Evolutionary conservation across 2,888 invertebrate genomes (phyloP).

Genomic region (Halocaridina rubra): DNA sequence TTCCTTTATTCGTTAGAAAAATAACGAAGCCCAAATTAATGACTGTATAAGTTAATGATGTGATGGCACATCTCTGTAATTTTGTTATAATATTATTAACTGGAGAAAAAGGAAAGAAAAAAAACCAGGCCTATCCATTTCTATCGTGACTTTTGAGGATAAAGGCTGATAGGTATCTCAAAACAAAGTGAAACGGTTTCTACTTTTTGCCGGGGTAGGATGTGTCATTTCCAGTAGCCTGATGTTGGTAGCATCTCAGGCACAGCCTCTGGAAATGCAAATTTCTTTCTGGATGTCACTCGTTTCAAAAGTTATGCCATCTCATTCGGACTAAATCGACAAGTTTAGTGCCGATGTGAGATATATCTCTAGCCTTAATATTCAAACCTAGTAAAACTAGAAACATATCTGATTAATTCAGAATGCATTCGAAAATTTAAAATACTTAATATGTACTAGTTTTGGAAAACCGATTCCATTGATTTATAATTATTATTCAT

Average conservation of each 20-base stretch:
- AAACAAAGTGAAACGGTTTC: neutral
- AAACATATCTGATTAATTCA: too few relatives aligned
- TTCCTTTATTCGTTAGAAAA: too few relatives aligned
- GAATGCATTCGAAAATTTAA: too few relatives aligned
- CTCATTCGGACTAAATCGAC: slow-evolving; percentile 39
- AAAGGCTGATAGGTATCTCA: neutral
- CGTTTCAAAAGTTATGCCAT: slow-evolving; percentile 9
- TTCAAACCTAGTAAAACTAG: too few relatives aligned
- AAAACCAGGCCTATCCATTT: neutral
- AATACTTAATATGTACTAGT: too few relatives aligned
- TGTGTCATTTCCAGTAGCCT: neutral
- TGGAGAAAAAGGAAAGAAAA: too few relatives aligned
- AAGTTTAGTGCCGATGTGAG: slow-evolving; percentile 39
- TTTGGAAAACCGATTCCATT: too few relatives aligned
- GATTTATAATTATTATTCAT: too few relatives aligned
- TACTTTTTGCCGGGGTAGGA: neutral
- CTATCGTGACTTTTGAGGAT: neutral
- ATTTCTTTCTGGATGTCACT: neutral
- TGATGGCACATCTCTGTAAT: too few relatives aligned
- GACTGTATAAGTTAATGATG: too few relatives aligned
- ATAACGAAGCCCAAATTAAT: too few relatives aligned
- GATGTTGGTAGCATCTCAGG: neutral
- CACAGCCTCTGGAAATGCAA: neutral
- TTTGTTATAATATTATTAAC: too few relatives aligned
- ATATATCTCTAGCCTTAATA: neutral